phyloP scores from a whole-genome alignment of 2,797 vertebrate species.

The Liasis olivaceus region DNA sequence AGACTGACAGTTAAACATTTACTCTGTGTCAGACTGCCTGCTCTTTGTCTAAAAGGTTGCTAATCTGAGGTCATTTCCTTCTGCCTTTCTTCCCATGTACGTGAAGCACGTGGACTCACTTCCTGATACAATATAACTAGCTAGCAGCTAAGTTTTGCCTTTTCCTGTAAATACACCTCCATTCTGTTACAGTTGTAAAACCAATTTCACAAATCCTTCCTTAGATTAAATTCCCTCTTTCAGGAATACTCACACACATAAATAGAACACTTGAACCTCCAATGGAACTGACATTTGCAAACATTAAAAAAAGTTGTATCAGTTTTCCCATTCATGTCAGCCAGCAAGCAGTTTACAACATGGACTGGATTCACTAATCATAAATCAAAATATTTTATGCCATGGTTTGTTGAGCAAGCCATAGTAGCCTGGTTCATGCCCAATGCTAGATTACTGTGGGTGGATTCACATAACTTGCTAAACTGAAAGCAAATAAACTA shows the following conservation, averaged over 20 bases:
- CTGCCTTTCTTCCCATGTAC: not conserved
- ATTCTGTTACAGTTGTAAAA: not conserved
- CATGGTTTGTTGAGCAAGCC: not conserved
- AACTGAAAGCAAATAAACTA: not conserved
- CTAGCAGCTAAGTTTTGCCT: not conserved
- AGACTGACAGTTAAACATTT: too few relatives aligned
- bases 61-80: not conserved
- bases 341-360: not conserved
- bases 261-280: not conserved
- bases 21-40: too few relatives aligned
- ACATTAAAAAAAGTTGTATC: not conserved
- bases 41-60: not conserved
- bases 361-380: not conserved
- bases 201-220: not conserved
- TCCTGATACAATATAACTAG: not conserved
- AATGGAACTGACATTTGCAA: not conserved
- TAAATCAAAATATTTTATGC: not conserved
- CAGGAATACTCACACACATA: not conserved
- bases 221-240: not conserved
- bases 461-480: not conserved
- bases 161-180: not conserved
- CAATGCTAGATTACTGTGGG: not conserved
- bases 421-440: not conserved
- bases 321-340: not conserved
- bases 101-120: not conserved